Evolutionary conservation across 30 jellyfish, hydroid and myxozoan species (phyloP).

Genomic region (Sanderia malayensis): DNA sequence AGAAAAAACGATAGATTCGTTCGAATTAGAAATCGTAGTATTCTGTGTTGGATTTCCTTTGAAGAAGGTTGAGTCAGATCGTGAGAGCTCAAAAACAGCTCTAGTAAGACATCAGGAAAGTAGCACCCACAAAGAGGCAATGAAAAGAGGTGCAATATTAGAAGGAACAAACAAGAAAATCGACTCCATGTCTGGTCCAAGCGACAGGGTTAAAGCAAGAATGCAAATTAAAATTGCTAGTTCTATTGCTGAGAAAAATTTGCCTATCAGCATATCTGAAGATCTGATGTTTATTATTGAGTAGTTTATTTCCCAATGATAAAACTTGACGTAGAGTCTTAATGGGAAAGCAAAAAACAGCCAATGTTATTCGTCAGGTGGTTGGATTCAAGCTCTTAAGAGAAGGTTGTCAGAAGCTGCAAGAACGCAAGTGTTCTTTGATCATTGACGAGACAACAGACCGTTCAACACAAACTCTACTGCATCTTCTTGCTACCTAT

Average conservation of each 20-base stretch:
- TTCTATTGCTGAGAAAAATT: constrained; percentile 32
- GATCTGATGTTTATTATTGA: too few relatives aligned
- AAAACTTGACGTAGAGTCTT: too few relatives aligned
- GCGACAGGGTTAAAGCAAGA: constrained; percentile 23
- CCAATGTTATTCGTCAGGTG: constrained; percentile 41
- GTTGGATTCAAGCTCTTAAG: constrained; percentile 13
- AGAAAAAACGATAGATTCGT: too few relatives aligned
- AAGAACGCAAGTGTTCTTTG: constrained; percentile 19
- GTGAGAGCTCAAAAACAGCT: constrained; percentile 57
- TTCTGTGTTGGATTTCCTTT: too few relatives aligned
- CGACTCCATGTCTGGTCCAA: constrained; percentile 12
- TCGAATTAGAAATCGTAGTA: too few relatives aligned
- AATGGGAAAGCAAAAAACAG: constrained; percentile 46
- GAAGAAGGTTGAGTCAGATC: too few relatives aligned
- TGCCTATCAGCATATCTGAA: constrained; percentile 33
- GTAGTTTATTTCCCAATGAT: too few relatives aligned
- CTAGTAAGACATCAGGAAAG: constrained; percentile 36
- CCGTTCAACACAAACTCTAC: constrained; percentile 36
- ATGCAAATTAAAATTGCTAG: constrained; percentile 46
- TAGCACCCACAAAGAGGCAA: constrained; percentile 27
- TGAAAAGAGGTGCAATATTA: constrained; percentile 5
- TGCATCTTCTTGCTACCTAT: constrained; percentile 27
- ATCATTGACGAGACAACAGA: constrained; percentile 55
- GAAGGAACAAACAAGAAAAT: constrained; percentile 10
- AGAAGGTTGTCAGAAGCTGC: constrained; percentile 34